Conservation (phyloP, 2,888 invertebrate genomes). For the Eremobia ochroleuca region DNA sequence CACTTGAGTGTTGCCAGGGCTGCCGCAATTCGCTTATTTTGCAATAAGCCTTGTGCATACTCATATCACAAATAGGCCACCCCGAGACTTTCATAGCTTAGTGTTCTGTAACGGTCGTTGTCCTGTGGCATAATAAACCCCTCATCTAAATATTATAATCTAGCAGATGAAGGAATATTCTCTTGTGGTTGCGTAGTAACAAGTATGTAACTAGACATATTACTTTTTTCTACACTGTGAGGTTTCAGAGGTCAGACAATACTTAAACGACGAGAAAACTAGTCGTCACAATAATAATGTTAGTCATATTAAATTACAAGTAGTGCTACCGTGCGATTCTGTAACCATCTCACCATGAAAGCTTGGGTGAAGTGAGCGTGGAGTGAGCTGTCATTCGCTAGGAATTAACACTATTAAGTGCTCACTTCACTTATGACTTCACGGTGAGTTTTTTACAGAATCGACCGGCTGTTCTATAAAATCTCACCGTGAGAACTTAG, state of each 20-base stretch:
- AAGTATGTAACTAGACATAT: neutral
- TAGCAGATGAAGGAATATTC: slow-evolving; percentile 8
- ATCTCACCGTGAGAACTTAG: too few species aligned
- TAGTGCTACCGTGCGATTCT: too few species aligned
- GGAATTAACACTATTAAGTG: too few species aligned
- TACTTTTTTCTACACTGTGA: neutral
- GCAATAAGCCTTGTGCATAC: slow-evolving; percentile 41
- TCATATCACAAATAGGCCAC: slow-evolving; percentile 36
- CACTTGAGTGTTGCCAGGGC: slow-evolving; percentile 49
- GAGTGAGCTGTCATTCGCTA: too few species aligned
- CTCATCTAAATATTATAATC: slow-evolving; percentile 24
- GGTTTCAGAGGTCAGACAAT: neutral
- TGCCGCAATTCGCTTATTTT: slow-evolving; percentile 56
- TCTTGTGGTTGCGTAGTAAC: neutral
- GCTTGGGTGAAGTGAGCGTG: too few species aligned
- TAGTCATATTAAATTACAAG: neutral
- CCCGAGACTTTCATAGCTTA: neutral
- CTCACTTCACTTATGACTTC: too few species aligned
- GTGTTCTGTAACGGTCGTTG: slow-evolving; percentile 6
- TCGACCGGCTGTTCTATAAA: too few species aligned
- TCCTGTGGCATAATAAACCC: slow-evolving; percentile 20
- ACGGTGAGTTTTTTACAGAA: too few species aligned
- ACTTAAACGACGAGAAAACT: neutral
- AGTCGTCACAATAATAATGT: neutral
- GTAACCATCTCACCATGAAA: too few species aligned